phyloP scores from a whole-genome alignment of 2,888 invertebrate species.

The Rapana venosa region DNA sequence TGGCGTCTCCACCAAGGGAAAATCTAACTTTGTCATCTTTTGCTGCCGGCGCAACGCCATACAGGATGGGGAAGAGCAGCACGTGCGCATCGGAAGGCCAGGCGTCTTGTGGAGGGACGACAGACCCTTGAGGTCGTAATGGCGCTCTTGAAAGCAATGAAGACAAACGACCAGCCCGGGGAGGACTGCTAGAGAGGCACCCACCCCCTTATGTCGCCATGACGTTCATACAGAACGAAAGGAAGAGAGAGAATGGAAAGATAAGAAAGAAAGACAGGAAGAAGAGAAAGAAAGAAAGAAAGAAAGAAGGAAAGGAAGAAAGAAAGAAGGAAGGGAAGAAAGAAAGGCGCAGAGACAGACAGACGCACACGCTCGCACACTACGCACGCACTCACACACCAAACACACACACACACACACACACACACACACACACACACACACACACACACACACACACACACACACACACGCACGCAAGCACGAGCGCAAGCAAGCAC shows the following conservation, averaged over 20 bases:
- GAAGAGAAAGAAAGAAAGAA: too few species aligned
- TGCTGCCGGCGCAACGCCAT: too few species aligned
- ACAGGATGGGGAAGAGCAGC: too few species aligned
- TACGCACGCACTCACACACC: neutral
- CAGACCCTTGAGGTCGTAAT: neutral
- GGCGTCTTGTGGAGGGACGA: neutral
- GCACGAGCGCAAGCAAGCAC: neutral
- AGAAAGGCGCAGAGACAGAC: neutral
- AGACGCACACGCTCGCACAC: neutral
- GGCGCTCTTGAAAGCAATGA: constrained; percentile 1
- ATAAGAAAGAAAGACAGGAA: too few species aligned
- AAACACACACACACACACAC: neutral
- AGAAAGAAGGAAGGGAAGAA: too few species aligned
- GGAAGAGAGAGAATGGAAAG: too few species aligned
- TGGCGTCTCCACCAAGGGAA: too few species aligned
- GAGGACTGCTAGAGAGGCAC: too few species aligned
- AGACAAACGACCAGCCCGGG: neutral
- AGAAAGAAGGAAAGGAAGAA: neutral
- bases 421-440: neutral
- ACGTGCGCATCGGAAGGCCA: too few species aligned
- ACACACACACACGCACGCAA: neutral
- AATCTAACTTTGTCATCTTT: too few species aligned
- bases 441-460: neutral
- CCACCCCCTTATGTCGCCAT: too few species aligned
- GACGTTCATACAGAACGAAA: too few species aligned